phyloP scores from a whole-genome alignment of 2,888 invertebrate species.

The Lordiphosa andalusiaca region DNA sequence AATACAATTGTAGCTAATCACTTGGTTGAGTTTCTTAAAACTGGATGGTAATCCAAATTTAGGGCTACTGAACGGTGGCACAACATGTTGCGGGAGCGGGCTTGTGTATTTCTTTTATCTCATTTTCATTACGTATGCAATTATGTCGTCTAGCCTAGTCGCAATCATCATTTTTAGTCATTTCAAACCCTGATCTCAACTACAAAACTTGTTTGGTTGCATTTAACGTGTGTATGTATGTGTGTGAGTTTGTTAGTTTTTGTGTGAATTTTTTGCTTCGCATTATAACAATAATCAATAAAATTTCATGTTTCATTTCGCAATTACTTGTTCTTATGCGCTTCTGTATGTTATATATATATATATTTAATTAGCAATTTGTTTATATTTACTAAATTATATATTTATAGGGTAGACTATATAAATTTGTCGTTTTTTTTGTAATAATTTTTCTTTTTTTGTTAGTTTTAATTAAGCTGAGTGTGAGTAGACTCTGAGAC shows the following conservation, averaged over 20 bases:
- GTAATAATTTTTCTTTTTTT: constrained; percentile 13
- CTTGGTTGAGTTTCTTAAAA: no score
- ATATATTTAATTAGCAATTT: constrained; percentile 37
- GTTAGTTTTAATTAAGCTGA: constrained; percentile 2
- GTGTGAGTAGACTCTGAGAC: constrained; percentile 35
- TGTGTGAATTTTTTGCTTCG: constrained; percentile 65
- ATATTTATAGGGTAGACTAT: constrained; percentile 32
- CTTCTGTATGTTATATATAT: constrained; percentile 13
- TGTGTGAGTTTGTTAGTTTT: constrained; percentile 20
- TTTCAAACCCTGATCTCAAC: background rate
- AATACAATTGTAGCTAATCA: no score
- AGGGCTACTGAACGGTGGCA: no score
- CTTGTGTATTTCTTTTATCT: no score
- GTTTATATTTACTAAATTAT: constrained; percentile 32
- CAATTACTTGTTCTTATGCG: constrained; percentile 52
- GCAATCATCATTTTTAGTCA: no score
- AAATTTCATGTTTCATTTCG: constrained; percentile 61
- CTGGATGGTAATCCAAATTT: no score
- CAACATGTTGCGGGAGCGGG: no score
- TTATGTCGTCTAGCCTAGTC: no score
- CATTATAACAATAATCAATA: constrained; percentile 76
- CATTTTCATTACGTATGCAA: no score
- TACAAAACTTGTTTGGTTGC: constrained; percentile 15
- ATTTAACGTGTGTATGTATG: constrained; percentile 24
- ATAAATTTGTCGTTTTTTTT: constrained; percentile 31